Conservation (phyloP, 2,888 invertebrate species). For the Deilephila elpenor region DNA sequence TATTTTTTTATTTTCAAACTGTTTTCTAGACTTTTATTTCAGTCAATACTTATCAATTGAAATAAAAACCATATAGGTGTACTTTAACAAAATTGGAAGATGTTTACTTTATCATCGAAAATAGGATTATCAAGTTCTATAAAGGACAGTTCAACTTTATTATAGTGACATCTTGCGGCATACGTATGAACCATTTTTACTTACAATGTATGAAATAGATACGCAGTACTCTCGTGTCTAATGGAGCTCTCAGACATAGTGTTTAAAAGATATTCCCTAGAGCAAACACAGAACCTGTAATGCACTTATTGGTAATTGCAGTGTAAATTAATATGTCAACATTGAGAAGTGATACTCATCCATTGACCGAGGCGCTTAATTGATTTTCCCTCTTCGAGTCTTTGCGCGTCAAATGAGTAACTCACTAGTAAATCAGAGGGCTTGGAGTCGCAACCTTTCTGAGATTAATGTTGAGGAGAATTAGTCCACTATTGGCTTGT, state of each 20-base stretch:
- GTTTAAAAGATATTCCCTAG: neutral
- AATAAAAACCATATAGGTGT: too few relatives aligned
- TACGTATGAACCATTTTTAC: neutral
- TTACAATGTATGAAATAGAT: too few relatives aligned
- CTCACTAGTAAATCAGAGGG: neutral
- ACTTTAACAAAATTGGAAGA: too few relatives aligned
- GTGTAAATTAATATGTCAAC: constrained; percentile 22
- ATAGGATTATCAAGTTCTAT: neutral
- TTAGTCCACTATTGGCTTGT: neutral
- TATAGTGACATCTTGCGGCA: neutral
- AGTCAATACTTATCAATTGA: too few relatives aligned
- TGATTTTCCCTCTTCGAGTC: constrained; percentile 11
- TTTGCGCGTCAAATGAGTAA: neutral
- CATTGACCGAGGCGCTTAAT: constrained; percentile 5
- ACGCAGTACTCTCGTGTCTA: too few relatives aligned
- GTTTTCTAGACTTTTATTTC: too few relatives aligned
- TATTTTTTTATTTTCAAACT: neutral
- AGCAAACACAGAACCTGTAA: neutral
- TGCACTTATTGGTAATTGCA: constrained; percentile 21
- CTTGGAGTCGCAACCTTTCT: neutral
- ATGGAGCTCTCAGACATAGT: neutral
- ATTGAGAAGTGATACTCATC: constrained; percentile 2
- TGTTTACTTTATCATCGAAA: too few relatives aligned
- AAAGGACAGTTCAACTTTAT: neutral
- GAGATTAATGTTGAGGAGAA: neutral